Evolutionary conservation across 2,113 vertebrate genomes (phyloP), one percentile per base, ranked within the genome.

Genomic region (Gracilinanus agilis): DNA sequence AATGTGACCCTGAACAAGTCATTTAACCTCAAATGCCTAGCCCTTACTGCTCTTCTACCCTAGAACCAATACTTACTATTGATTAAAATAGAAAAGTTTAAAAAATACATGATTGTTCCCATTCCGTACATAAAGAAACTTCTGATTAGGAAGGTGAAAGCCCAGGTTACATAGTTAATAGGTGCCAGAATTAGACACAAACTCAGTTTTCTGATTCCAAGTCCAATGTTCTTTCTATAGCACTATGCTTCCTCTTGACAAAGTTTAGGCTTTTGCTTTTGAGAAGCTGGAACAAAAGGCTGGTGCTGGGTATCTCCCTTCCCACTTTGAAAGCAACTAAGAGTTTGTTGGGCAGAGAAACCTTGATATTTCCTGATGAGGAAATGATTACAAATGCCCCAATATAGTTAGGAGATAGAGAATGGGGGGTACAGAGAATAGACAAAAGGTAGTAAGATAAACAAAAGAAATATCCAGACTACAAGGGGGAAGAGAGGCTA

Each of bases 321-420:
- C 67, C n/a, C 67, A 83, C 67, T 83, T 83, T 40, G 58, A 67
- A 67, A 67, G 11, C 58, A 34, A 9, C 16, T 40, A 83, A 19
- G 19, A 16, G 19, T 40, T 83, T 83, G n/a, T 83, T 83, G 16
- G 67, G n/a, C n/a, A 40, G 67, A 83, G 16, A 16, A 19, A 40
- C 1, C n/a, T 75, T 75, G 5, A 16, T 75, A n/a, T n/a, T 75
- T n/a, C n/a, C 67, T 83, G 40, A 40, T 40, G 67, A 19, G 61
- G n/a, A 83, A 83, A 40, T 40, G 34, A 34, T 16, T 40, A 40
- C 67, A 40, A 40, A n/a, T 83, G 19, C n/a, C 67, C 67, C 19
- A 40, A 6, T 4, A 0, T 9, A 16, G 10, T 29, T 3, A 0
- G 12, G 58, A 11, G 19, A 12, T 34, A 8, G 67, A 13, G 6